Conservation (phyloP, 2,113 vertebrate species). For the Edolisoma coerulescens region DNA sequence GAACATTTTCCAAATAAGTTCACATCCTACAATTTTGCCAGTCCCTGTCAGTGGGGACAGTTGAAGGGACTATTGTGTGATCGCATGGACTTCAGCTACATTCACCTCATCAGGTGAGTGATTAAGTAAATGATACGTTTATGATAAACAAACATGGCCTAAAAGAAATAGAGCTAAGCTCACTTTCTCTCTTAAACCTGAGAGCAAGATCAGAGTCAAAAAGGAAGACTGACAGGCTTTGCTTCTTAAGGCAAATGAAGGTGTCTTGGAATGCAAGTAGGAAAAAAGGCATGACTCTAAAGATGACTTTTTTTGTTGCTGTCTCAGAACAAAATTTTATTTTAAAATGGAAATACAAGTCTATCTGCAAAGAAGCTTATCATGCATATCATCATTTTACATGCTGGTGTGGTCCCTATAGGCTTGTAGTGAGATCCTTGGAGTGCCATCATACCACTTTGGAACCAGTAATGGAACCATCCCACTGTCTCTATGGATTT, state of each 20-base stretch:
- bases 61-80: neutral
- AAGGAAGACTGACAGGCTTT: neutral
- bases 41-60: neutral
- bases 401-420: neutral
- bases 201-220: neutral
- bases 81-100: neutral
- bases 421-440: constrained; percentile 13
- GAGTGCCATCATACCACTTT: neutral
- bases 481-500: neutral
- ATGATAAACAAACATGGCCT: neutral
- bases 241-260: neutral
- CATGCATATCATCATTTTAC: neutral
- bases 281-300: neutral
- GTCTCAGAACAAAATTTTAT: neutral
- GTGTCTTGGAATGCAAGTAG: neutral
- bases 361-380: neutral
- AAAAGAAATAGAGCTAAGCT: neutral
- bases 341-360: neutral
- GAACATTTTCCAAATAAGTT: neutral
- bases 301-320: neutral
- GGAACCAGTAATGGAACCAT: constrained; percentile 40
- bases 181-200: neutral
- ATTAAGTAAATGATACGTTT: neutral
- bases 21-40: neutral
- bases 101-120: neutral